A percentile compares a stretch with the other conserved stretches of the same genome.
Evolutionary conservation across 2,888 invertebrate genomes (phyloP).

Genomic region (Dilophus febrilis): DNA sequence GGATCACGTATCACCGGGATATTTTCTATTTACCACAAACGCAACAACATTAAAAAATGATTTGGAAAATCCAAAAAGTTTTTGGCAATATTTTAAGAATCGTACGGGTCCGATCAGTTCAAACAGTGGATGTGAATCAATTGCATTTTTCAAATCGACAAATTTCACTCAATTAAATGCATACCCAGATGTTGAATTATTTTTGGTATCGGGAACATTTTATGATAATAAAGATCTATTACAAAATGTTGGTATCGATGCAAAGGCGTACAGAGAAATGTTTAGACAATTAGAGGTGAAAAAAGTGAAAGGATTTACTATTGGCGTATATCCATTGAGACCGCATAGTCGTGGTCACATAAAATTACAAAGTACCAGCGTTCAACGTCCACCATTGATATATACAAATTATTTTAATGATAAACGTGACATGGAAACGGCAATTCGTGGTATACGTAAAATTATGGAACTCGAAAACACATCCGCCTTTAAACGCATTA

Average conservation of each 20-base stretch:
- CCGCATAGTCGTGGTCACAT: conserved; percentile 52
- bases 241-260: no score
- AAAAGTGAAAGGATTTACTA: no score
- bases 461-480: conserved; percentile 39
- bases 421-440: conserved; percentile 39
- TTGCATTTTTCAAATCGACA: conserved; percentile 41
- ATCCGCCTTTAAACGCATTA: conserved; percentile 38
- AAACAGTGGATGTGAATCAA: conserved; percentile 48
- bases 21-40: conserved; percentile 37
- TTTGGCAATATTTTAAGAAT: conserved; percentile 44
- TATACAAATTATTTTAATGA: conserved; percentile 50
- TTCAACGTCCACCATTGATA: conserved; percentile 44
- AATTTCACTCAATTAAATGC: conserved; percentile 27
- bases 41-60: conserved; percentile 23
- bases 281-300: no score
- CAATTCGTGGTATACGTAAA: conserved; percentile 45
- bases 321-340: conserved; percentile 26
- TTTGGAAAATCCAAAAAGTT: conserved; percentile 44
- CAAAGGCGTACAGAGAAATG: no score
- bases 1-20: conserved; percentile 51
- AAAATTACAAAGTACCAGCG: conserved; percentile 45
- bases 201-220: no score
- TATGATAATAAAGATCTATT: no score
- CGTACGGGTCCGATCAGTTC: conserved; percentile 75
- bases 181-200: no score